A percentile compares a stretch with the other conserved stretches of the same genome.
phyloP scores from a whole-genome alignment of 2,113 vertebrate species.

The Todiramphus chloris region DNA sequence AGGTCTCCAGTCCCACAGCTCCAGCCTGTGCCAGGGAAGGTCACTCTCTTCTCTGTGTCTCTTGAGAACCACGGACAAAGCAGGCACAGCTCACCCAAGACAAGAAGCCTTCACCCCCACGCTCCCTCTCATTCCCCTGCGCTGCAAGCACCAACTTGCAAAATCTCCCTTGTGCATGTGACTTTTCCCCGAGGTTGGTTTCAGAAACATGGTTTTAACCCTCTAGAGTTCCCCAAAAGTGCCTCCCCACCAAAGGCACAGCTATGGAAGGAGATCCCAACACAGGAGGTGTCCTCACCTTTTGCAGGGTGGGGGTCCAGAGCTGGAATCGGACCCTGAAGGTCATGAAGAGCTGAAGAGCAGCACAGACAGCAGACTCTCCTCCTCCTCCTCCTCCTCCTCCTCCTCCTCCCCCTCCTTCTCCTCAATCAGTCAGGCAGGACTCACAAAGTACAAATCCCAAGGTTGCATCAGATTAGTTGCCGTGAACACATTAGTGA shows the following conservation, averaged over 20 bases:
- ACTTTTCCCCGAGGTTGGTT: neutral
- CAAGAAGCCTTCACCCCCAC: neutral
- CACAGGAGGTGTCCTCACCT: neutral
- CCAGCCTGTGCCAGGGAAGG: neutral
- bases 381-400: neutral
- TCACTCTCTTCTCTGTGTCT: neutral
- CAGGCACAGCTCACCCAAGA: neutral
- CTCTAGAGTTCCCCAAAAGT: neutral
- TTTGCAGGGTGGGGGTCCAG: neutral
- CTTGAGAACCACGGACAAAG: neutral
- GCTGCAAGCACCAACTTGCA: conserved; percentile 46
- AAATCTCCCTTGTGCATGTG: conserved; percentile 31
- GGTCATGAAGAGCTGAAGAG: neutral
- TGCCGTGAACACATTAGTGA: neutral
- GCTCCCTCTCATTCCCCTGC: neutral
- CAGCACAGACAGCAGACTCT: neutral
- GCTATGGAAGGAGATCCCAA: neutral
- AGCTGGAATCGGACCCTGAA: neutral
- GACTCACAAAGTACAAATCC: neutral
- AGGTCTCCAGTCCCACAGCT: neutral
- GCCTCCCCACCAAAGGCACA: neutral
- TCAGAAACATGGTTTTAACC: conserved; percentile 19
- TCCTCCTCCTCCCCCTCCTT: neutral
- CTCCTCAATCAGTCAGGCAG: neutral
- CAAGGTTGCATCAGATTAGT: neutral